These are phyloP conservation scores for Lumbricus terrestris DNA, from an alignment of 2,888 invertebrate genomes.

Conservation along the genomic window DNA sequence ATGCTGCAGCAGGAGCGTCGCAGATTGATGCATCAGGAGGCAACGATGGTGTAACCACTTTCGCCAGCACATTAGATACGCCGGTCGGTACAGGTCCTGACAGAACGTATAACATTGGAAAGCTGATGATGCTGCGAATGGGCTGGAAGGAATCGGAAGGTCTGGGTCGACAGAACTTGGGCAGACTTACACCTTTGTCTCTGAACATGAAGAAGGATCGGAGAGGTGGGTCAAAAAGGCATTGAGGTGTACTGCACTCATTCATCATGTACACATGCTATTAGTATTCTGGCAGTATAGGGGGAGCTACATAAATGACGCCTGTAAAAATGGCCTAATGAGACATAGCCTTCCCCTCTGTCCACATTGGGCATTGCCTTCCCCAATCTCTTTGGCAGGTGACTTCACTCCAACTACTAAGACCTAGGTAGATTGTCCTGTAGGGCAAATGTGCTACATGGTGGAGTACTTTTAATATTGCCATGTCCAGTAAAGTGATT, in stretches of 20 bases:
- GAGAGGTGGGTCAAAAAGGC: slow-evolving; percentile 67
- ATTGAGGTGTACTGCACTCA: background rate
- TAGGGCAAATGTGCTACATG: background rate
- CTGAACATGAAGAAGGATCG: slow-evolving; percentile 95
- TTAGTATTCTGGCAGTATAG: background rate
- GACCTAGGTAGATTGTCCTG: background rate
- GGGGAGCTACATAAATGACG: background rate
- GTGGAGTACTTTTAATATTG: background rate
- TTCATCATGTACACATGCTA: background rate
- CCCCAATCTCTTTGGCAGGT: background rate
- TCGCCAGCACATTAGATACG: slow-evolving; percentile 55
- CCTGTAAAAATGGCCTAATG: background rate
- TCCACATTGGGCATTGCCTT: background rate
- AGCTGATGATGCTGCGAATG: slow-evolving; percentile 95
- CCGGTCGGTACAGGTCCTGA: slow-evolving; percentile 62
- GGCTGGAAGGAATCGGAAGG: slow-evolving; percentile 97
- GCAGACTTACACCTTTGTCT: slow-evolving; percentile 81
- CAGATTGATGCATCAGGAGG: slow-evolving; percentile 69
- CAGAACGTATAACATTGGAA: slow-evolving; percentile 78
- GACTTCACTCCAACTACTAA: background rate
- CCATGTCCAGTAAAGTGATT: background rate
- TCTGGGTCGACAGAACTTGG: slow-evolving; percentile 90
- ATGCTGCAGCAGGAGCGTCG: background rate
- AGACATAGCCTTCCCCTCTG: background rate
- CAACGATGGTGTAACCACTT: background rate